These are phyloP conservation scores for Elmis aenea DNA, from an alignment of 2,888 invertebrate species.

Conservation along the genomic window DNA sequence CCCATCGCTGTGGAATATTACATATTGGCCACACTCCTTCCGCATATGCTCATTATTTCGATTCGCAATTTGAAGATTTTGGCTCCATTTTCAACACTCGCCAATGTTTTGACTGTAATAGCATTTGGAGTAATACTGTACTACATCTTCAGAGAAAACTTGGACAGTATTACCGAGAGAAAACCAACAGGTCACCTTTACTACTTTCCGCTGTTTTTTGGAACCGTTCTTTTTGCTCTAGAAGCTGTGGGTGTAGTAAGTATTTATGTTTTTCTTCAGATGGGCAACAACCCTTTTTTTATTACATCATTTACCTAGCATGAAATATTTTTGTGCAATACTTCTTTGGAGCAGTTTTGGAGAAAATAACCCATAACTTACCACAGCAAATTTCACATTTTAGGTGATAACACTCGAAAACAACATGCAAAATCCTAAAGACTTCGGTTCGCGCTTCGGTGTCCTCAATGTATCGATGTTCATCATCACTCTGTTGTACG, in stretches of 20 bases:
- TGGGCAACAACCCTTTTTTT: too few species aligned
- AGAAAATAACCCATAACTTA: too few species aligned
- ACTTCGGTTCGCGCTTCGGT: constrained; percentile 71
- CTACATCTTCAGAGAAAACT: constrained; percentile 71
- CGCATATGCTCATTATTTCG: constrained; percentile 75
- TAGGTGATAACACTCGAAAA: constrained; percentile 89
- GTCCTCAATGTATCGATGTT: constrained; percentile 80
- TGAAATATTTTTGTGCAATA: background rate
- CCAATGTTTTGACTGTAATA: constrained; percentile 76
- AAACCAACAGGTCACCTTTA: constrained; percentile 59
- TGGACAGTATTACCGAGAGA: constrained; percentile 59
- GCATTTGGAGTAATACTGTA: constrained; percentile 83
- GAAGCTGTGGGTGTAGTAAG: constrained; percentile 91
- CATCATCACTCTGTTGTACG: constrained; percentile 71
- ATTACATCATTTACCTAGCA: too few species aligned
- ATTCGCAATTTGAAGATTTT: constrained; percentile 79
- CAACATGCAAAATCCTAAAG: constrained; percentile 79
- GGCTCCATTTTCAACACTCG: constrained; percentile 85
- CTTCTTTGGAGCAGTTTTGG: background rate
- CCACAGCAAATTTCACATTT: background rate
- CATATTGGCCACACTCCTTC: constrained; percentile 47
- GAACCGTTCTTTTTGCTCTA: constrained; percentile 91
- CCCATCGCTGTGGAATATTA: constrained; percentile 29
- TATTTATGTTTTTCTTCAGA: too few species aligned
- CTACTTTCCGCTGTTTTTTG: constrained; percentile 88